Evolutionary conservation across 2,888 invertebrate genomes (phyloP), one percentile per base, ranked within the genome.

Genomic region (Macaria liturata): DNA sequence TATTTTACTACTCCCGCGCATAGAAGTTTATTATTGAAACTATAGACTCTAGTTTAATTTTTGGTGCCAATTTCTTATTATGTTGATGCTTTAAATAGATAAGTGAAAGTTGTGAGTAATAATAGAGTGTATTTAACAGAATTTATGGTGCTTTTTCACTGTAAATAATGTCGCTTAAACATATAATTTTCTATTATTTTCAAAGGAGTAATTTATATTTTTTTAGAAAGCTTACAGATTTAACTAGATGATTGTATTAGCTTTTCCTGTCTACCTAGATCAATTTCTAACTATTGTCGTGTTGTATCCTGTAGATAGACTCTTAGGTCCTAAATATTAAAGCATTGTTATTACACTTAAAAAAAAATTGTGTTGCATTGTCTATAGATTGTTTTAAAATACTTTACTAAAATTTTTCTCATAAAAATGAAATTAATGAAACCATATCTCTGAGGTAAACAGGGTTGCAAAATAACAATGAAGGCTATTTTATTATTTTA

Each of bases 81-180:
- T 80, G 71, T 87, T 84, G 77, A 88, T 86, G 87, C 88, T 89
- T 88, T 88, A 88, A 60, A 84, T 86, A 86, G 76, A 73, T 83
- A 84, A 83, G 82, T 79, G 69, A 80, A 81, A 82, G 85, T 86
- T 88, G 88, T 88, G 87, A 88, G 80, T 88, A 81, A 78, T 73
- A 72, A 77, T 84, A 84, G 76, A 75, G 65, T 71, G 71, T 78
- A 77, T 80, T 75, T 71, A 72, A 73, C 83, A 84, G 77, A 84
- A 83, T 80, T 81, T 84, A 82, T 88, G 89, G 89, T 90, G 89
- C 89, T 89, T 89, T 75, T 79, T 72, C 75, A 64, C 61, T 65
- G 64, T 68, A 65, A 64, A 67, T 66, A 65, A 53, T 63, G 8
- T 65, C 53, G 67, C 68, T 65, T 62, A 57, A 50, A 62, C 57